Conservation (phyloP, 1,140 invertebrate genomes). For the Drosophila pallidifrons region DNA sequence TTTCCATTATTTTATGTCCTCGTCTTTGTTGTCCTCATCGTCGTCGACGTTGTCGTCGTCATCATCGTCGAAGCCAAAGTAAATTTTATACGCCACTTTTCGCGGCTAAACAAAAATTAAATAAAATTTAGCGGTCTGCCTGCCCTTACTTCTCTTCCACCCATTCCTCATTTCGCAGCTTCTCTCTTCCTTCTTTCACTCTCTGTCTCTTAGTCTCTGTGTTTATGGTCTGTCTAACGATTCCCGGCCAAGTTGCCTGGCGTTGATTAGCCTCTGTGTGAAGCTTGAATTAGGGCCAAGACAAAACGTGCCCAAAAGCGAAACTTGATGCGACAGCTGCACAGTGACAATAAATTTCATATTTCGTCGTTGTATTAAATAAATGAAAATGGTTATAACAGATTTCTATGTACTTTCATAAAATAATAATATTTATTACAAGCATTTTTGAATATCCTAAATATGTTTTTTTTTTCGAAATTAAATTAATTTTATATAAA, state of each 20-base stretch:
- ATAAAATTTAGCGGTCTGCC: conserved; percentile 82
- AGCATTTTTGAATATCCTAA: too few relatives aligned
- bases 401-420: too few relatives aligned
- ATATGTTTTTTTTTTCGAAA: too few relatives aligned
- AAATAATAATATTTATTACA: too few relatives aligned
- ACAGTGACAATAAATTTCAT: conserved; percentile 45
- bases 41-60: conserved; percentile 38
- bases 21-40: conserved; percentile 52
- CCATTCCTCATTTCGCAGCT: conserved; percentile 16
- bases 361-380: background rate
- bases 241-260: conserved; percentile 77
- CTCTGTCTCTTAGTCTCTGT: background rate
- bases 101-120: conserved; percentile 82
- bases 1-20: conserved; percentile 82
- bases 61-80: conserved; percentile 70
- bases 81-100: conserved; percentile 84
- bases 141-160: conserved; percentile 12
- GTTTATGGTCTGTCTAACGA: conserved; percentile 77
- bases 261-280: conserved; percentile 79
- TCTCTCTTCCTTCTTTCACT: background rate
- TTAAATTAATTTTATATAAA: too few relatives aligned
- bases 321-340: conserved; percentile 66
- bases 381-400: too few relatives aligned
- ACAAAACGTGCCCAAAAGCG: conserved; percentile 79
- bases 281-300: conserved; percentile 77